phyloP scores from a whole-genome alignment of 2,797 vertebrate genomes.

The Enteromius viviparus region DNA sequence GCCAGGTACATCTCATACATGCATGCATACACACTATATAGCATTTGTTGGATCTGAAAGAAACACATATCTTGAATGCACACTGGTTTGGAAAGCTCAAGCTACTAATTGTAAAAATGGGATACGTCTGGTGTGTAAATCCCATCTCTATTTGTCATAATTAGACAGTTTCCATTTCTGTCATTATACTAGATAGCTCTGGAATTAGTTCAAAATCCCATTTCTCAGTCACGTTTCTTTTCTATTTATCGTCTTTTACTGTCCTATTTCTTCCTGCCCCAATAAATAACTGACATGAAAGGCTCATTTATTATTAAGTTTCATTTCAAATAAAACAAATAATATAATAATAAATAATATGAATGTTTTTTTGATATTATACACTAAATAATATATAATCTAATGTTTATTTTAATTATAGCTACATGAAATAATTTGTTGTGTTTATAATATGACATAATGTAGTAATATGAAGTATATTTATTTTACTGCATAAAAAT shows the following conservation, averaged over 20 bases:
- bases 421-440: no score
- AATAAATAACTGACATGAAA: background rate
- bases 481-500: no score
- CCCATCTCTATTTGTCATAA: background rate
- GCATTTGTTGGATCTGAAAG: no score
- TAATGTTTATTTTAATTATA: no score
- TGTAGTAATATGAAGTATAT: no score
- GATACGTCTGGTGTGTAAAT: background rate
- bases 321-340: background rate
- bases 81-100: background rate
- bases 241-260: background rate
- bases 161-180: background rate
- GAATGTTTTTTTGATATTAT: background rate
- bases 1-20: constrained; percentile 73
- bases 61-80: background rate
- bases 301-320: background rate
- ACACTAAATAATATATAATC: no score
- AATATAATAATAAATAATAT: background rate
- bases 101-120: background rate
- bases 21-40: background rate
- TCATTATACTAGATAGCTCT: background rate
- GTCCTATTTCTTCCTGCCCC: background rate
- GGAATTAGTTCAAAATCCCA: background rate
- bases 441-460: no score
- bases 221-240: background rate